Conservation (phyloP, 2,113 vertebrate genomes). For the Synchiropus splendidus region DNA sequence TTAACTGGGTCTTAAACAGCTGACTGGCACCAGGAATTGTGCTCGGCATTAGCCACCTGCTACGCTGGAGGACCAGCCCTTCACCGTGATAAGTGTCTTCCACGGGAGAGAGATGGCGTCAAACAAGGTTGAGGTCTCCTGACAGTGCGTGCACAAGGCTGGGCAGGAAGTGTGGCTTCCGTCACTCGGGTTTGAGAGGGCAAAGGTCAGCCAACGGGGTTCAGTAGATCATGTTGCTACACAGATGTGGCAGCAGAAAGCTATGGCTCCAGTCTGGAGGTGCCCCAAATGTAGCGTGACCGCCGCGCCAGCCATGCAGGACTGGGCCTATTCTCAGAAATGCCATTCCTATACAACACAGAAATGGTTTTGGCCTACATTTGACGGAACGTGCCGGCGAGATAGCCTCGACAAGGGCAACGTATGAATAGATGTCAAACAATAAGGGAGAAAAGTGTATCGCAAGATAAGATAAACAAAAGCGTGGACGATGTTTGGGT, state of each 20-base stretch:
- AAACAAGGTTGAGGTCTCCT: constrained; percentile 32
- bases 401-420: too few species aligned
- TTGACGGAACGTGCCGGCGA: too few species aligned
- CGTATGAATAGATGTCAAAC: too few species aligned
- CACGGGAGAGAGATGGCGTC: constrained; percentile 26
- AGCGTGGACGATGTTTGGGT: not conserved
- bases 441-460: too few species aligned
- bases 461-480: too few species aligned
- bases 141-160: constrained; percentile 14
- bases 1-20: constrained; percentile 49
- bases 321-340: constrained; percentile 31
- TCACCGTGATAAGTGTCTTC: constrained; percentile 13
- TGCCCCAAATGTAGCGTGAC: constrained; percentile 38
- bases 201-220: constrained; percentile 42
- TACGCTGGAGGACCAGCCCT: not conserved
- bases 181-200: constrained; percentile 18
- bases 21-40: constrained; percentile 36
- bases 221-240: constrained; percentile 45
- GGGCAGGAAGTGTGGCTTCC: constrained; percentile 57
- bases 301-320: constrained; percentile 10
- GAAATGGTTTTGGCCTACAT: too few species aligned
- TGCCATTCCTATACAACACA: constrained; percentile 7
- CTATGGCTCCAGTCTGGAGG: constrained; percentile 30
- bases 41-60: constrained; percentile 57
- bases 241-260: too few species aligned